Percentiles rank a stretch among this genome's conserved stretches.
Conservation (phyloP, 2,113 vertebrate species). For the Smithornis capensis region DNA sequence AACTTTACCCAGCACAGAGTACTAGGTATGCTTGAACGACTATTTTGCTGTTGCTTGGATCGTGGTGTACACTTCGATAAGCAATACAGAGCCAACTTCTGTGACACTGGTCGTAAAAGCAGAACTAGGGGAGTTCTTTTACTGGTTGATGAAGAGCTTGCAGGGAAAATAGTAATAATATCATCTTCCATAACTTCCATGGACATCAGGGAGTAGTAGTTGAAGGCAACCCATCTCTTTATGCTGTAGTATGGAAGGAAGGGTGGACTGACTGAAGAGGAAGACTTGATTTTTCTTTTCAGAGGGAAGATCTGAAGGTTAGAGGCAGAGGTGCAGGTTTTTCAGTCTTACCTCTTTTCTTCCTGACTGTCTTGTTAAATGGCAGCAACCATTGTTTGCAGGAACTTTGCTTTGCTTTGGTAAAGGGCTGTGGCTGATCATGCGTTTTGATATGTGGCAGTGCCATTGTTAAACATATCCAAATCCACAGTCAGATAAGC, state of each 20-base stretch:
- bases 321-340: neutral
- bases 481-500: constrained; percentile 23
- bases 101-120: neutral
- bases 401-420: neutral
- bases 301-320: neutral
- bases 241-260: neutral
- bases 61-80: neutral
- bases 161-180: neutral
- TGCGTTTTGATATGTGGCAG: neutral
- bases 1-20: constrained; percentile 19
- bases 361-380: neutral
- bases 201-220: neutral
- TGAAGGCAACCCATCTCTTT: neutral
- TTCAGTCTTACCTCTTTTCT: neutral
- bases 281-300: neutral
- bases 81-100: neutral
- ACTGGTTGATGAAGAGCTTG: neutral
- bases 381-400: neutral
- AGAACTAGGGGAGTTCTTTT: neutral
- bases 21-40: neutral
- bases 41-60: neutral
- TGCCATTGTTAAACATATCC: neutral
- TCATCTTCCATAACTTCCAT: neutral
- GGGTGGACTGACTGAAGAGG: neutral
- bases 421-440: neutral